These are phyloP conservation scores for Luehdorfia chinensis DNA, from an alignment of 1,140 invertebrate species.

Conservation along the genomic window DNA sequence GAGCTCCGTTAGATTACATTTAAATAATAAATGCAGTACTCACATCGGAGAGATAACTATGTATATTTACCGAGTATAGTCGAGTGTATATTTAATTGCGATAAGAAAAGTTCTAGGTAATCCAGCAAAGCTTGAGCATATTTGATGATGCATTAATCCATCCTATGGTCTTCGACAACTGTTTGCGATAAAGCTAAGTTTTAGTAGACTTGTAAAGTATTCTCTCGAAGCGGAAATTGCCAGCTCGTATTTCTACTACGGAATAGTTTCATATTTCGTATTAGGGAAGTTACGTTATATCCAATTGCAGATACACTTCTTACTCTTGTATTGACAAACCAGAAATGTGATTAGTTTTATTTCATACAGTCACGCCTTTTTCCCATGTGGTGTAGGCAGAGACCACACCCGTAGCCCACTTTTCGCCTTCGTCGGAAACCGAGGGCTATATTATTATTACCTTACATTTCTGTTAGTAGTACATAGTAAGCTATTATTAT, in stretches of 20 bases:
- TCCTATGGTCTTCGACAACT: conserved; percentile 13
- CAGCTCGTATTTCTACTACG: neutral
- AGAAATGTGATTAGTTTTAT: neutral
- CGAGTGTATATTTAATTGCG: conserved; percentile 1
- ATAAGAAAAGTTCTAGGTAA: conserved; percentile 18
- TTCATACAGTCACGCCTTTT: too few species aligned
- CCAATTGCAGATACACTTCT: too few species aligned
- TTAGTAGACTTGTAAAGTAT: neutral
- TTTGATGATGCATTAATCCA: conserved; percentile 14
- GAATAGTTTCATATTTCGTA: neutral
- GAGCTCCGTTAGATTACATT: conserved; percentile 5
- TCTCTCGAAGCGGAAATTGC: neutral
- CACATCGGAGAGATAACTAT: conserved; percentile 3
- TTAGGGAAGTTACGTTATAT: too few species aligned
- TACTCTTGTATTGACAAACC: too few species aligned
- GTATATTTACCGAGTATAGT: neutral
- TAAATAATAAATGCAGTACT: conserved; percentile 17
- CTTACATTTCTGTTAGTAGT: neutral
- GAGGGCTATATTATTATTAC: neutral
- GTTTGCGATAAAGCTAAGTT: conserved; percentile 1
- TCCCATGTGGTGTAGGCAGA: too few species aligned
- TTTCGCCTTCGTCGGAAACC: neutral
- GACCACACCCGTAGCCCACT: too few species aligned
- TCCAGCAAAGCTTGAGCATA: conserved; percentile 18
- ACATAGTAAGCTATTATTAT: too few species aligned